Evolutionary conservation across 2,888 invertebrate species (phyloP).

Genomic region (Ypsolopha scabrella): DNA sequence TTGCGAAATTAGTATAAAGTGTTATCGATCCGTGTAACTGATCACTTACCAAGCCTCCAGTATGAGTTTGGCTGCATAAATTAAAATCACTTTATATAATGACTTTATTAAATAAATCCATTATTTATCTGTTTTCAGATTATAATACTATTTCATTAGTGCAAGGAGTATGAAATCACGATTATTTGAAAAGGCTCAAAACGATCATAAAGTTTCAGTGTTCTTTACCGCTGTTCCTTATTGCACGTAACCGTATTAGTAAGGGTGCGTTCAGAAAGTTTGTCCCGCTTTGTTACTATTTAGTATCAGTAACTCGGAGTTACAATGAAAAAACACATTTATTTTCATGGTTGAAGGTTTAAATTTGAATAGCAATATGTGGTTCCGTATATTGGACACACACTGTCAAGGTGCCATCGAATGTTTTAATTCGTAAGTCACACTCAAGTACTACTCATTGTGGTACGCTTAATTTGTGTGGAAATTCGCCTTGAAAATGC

Average conservation of each 20-base stretch:
- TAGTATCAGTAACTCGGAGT: conserved; percentile 6
- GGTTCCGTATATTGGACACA: conserved; percentile 1
- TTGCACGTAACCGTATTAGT: conserved; percentile 7
- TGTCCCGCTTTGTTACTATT: conserved; percentile 8
- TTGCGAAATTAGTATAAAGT: no score
- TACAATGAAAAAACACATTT: neutral
- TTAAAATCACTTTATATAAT: no score
- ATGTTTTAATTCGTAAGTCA: conserved; percentile 4
- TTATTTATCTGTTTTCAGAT: no score
- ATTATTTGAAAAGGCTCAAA: no score
- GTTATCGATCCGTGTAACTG: no score
- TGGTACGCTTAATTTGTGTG: conserved; percentile 2
- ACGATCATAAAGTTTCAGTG: neutral
- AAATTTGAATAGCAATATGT: neutral
- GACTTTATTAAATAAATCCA: no score
- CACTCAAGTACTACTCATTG: conserved; percentile 1
- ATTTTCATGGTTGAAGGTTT: neutral
- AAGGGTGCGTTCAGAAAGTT: conserved; percentile 9
- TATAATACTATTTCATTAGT: no score
- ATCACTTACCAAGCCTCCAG: no score
- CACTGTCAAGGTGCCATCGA: neutral
- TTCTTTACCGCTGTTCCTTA: neutral
- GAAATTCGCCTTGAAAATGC: conserved; percentile 3
- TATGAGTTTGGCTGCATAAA: no score
- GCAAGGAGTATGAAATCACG: no score